A percentile compares a stretch with the other conserved stretches of the same genome.
Evolutionary conservation across 2,113 vertebrate genomes (phyloP).

Genomic region (Aegotheles bennettii): DNA sequence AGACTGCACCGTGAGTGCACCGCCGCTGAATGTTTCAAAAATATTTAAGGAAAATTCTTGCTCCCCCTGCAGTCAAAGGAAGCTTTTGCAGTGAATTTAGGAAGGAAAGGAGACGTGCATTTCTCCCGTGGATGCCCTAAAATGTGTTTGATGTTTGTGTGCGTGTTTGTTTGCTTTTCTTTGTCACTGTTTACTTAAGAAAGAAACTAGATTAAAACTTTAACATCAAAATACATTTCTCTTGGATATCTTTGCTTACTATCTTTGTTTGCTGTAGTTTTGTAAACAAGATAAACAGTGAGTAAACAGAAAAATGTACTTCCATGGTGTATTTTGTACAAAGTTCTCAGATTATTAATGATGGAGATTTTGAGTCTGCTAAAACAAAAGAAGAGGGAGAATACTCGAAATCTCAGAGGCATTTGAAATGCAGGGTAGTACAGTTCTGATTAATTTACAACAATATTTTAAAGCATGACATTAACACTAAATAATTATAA

Average conservation of each 20-base stretch:
- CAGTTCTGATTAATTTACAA: not conserved
- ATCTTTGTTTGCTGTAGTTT: not conserved
- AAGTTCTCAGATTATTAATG: not conserved
- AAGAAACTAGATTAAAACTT: not conserved
- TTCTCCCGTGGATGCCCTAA: not conserved
- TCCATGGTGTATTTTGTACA: not conserved
- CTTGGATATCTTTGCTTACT: not conserved
- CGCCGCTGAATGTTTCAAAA: not conserved
- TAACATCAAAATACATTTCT: not conserved
- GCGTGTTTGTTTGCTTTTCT: not conserved
- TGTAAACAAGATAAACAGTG: not conserved
- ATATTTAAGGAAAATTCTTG: slow-evolving; percentile 16
- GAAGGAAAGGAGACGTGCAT: rapidly evolving
- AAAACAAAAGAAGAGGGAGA: not conserved
- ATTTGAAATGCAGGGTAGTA: not conserved
- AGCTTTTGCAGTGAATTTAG: not conserved
- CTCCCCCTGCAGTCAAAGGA: slow-evolving; percentile 26
- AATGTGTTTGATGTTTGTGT: not conserved
- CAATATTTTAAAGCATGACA: not conserved
- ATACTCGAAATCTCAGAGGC: not conserved
- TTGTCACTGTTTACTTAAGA: not conserved
- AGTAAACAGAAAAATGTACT: not conserved
- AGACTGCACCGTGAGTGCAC: not conserved
- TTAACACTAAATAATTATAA: not conserved
- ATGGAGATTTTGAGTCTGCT: not conserved